A percentile compares a stretch with the other conserved stretches of the same genome.
Evolutionary conservation across 2,888 invertebrate genomes (phyloP).

Genomic region (Melanostoma mellinum): DNA sequence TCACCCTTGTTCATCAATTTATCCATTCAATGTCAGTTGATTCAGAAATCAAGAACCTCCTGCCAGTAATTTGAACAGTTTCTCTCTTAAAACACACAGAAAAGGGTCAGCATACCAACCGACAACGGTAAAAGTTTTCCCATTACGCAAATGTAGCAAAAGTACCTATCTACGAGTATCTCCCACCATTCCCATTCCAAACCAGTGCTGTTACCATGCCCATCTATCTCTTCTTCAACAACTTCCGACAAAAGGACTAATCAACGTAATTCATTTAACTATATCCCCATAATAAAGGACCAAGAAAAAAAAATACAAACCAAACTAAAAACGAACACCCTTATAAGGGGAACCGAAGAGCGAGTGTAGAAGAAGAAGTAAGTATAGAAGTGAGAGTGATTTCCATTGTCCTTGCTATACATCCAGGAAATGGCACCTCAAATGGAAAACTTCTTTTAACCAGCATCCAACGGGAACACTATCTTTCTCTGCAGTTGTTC

Average conservation of each 20-base stretch:
- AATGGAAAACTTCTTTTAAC: constrained; percentile 64
- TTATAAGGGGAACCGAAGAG: constrained; percentile 4
- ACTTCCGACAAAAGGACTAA: constrained; percentile 69
- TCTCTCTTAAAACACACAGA: constrained; percentile 5
- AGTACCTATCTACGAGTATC: constrained; percentile 28
- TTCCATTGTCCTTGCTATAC: constrained; percentile 65
- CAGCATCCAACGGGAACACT: constrained; percentile 17
- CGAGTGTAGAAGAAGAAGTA: neutral
- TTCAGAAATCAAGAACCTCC: constrained; percentile 19
- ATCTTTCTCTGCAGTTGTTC: constrained; percentile 28
- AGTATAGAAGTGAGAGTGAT: constrained; percentile 68
- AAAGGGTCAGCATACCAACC: constrained; percentile 51
- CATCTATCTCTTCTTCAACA: constrained; percentile 31
- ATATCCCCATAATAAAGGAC: constrained; percentile 54
- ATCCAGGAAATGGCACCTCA: constrained; percentile 70
- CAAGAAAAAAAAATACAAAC: constrained; percentile 13
- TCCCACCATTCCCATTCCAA: neutral
- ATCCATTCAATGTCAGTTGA: too few relatives aligned
- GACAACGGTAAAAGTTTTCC: constrained; percentile 67
- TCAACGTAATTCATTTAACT: constrained; percentile 73
- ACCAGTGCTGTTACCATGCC: constrained; percentile 12
- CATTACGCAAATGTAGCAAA: constrained; percentile 73
- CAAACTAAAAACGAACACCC: constrained; percentile 10
- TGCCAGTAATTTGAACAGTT: neutral
- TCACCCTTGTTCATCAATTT: too few relatives aligned